Conservation (phyloP, 2,113 vertebrate genomes). For the Rhinolophus ferrumequinum region DNA sequence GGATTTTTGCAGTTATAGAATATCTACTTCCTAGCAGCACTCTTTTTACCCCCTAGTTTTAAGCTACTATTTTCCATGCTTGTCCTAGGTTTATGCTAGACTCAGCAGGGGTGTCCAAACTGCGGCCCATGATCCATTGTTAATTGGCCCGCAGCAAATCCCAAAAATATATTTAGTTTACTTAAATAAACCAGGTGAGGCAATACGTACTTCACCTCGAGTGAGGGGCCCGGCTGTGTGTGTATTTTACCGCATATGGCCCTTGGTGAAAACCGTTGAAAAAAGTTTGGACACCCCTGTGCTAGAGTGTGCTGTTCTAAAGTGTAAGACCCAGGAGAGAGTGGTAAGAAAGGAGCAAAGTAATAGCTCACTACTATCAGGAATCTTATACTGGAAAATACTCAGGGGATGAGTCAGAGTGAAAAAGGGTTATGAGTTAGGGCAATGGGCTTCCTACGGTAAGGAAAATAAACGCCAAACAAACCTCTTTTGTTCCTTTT, state of each 20-base stretch:
- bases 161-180: too few species aligned
- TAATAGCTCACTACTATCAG: slow-evolving; percentile 61
- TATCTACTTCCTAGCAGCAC: slow-evolving; percentile 79
- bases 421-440: slow-evolving; percentile 57
- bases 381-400: slow-evolving; percentile 69
- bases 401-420: slow-evolving; percentile 73
- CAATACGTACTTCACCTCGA: too few species aligned
- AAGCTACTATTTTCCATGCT: slow-evolving; percentile 78
- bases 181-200: too few species aligned
- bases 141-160: too few species aligned
- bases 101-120: too few species aligned
- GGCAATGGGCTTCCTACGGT: background rate
- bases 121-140: too few species aligned
- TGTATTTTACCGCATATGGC: too few species aligned
- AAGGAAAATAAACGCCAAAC: slow-evolving; percentile 30
- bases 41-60: slow-evolving; percentile 66
- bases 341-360: slow-evolving; percentile 41
- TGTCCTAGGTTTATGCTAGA: slow-evolving; percentile 69
- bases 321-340: slow-evolving; percentile 59
- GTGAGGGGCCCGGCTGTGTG: too few species aligned
- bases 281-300: too few species aligned
- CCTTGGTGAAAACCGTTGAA: too few species aligned
- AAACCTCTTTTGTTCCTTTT: slow-evolving; percentile 47
- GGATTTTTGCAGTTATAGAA: slow-evolving; percentile 53
- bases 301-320: slow-evolving; percentile 73